A percentile compares a stretch with the other conserved stretches of the same genome.
Evolutionary conservation across 2,888 invertebrate species (phyloP).

Genomic region (Masnerella sp.): DNA sequence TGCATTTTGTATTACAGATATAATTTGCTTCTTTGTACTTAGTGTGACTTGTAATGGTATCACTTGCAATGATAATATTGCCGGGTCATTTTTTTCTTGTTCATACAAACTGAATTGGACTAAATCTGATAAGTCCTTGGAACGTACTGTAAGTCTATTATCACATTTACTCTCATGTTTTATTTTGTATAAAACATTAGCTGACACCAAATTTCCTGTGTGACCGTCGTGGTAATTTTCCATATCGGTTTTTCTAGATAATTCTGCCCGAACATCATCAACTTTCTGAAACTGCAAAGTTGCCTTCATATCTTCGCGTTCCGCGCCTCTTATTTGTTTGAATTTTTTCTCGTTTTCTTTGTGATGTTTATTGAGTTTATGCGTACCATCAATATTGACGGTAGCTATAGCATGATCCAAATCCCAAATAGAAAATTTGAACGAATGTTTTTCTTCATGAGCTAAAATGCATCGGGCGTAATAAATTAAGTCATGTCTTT

Average conservation of each 20-base stretch:
- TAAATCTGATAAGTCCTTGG: conserved; percentile 7
- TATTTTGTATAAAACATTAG: conserved; percentile 18
- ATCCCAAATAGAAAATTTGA: conserved; percentile 18
- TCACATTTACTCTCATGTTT: conserved; percentile 21
- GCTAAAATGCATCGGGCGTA: background rate
- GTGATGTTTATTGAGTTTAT: conserved; percentile 2
- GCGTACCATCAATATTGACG: background rate
- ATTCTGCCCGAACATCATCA: background rate
- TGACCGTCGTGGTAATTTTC: conserved; percentile 27
- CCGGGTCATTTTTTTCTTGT: conserved; percentile 7
- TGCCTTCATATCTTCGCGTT: conserved; percentile 10
- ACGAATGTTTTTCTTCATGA: background rate
- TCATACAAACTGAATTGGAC: background rate
- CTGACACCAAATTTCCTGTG: background rate
- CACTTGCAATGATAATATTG: conserved; percentile 6
- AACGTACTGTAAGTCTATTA: conserved; percentile 5
- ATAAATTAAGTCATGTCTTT: conserved; percentile 1
- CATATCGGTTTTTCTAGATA: background rate
- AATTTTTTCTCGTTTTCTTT: background rate
- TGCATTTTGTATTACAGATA: conserved; percentile 2
- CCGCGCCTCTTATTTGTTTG: conserved; percentile 14
- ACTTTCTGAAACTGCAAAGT: background rate
- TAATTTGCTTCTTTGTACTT: conserved; percentile 14
- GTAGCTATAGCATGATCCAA: background rate
- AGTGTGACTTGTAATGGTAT: conserved; percentile 19